Conservation (phyloP, 2,797 vertebrate genomes). For the Pogonophryne albipinna region DNA sequence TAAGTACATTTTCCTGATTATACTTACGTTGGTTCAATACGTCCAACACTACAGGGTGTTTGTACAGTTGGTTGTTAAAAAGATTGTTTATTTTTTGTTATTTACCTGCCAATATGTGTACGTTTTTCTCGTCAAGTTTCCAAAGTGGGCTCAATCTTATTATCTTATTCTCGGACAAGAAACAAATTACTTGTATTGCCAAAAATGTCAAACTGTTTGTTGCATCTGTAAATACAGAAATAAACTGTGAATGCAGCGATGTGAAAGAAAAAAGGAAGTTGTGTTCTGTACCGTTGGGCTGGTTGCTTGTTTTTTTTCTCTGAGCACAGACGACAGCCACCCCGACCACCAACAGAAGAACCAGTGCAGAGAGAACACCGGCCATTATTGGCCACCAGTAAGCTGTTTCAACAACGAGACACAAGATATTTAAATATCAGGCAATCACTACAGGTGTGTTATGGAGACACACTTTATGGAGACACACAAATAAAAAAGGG, state of each 20-base stretch:
- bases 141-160: background rate
- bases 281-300: constrained; percentile 25
- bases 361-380: constrained; percentile 18
- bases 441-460: background rate
- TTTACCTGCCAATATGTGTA: background rate
- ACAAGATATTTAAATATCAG: constrained; percentile 1
- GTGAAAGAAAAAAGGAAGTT: background rate
- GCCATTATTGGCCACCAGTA: background rate
- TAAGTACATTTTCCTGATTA: background rate
- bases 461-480: background rate
- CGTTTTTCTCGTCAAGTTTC: no score
- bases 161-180: background rate
- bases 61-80: background rate
- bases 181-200: background rate
- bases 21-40: background rate
- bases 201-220: background rate
- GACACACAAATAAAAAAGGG: background rate
- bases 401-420: background rate
- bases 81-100: background rate
- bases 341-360: constrained; percentile 44
- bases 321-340: constrained; percentile 21
- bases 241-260: background rate
- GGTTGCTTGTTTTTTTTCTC: constrained; percentile 46
- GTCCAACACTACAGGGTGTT: background rate
- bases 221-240: background rate